Evolutionary conservation across 2,113 vertebrate species (phyloP), one percentile per base, ranked within the genome.

Genomic region (Tapirus terrestris): DNA sequence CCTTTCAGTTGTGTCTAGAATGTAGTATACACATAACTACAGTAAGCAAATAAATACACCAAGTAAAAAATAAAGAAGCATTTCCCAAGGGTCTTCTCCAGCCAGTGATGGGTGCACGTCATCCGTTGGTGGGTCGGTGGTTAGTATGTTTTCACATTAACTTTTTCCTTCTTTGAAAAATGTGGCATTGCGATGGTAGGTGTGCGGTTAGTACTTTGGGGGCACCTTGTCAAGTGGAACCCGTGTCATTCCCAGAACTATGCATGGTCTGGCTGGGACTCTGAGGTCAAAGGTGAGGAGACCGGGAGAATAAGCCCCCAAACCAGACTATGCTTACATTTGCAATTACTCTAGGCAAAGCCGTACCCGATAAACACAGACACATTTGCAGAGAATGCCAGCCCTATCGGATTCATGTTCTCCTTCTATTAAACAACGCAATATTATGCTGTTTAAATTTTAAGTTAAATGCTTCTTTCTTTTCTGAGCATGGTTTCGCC

Each of bases 291-390:
- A 61, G 73, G 56, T 0, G 16, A 48, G 3, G 23, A 31, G 53
- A 4, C 43, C 23, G 0, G 6, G 11, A 61, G 25, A 4, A 2
- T 14, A 18, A 7, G 8, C 3, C 12, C 29, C 70, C 25, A 0
- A 0, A 16, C 0, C 9, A 27, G 36, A n/a, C 33, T 5, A 29
- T 2, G 53, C 1, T 20, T 17, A 3, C 14, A 0, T 3, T 0
- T 3, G 8, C 1, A 0, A 13, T 18, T 27, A 2, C 8, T 48
- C 36, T 0, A 16, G n/a, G 91, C 8, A 0, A 68, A 65, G n/a
- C 76, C 68, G 1, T 45, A 27, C 53, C 14, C 81, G 0, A 3
- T 17, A 8, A 9, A 20, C 31, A 21, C 0, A 5, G 33, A 60
- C 6, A 67, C 9, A 43, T 43, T 48, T 3, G 33, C 31, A 25